A percentile compares a stretch with the other conserved stretches of the same genome.
Evolutionary conservation across 1,140 invertebrate species (phyloP).

Genomic region (Adelges cooleyi): DNA sequence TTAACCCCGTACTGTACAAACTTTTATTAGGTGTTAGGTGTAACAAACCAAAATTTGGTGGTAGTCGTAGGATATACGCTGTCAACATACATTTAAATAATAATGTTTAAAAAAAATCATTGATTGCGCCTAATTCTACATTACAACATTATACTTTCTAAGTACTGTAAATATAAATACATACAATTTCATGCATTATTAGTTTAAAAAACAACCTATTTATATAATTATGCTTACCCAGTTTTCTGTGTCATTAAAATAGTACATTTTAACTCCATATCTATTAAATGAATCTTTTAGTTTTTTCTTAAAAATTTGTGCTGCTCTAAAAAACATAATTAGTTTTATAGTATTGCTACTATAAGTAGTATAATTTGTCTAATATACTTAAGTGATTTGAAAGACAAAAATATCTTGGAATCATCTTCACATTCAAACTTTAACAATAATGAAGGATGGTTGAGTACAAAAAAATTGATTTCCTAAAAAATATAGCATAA

Average conservation of each 20-base stretch:
- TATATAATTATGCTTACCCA: constrained; percentile 2
- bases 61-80: too few species aligned
- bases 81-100: too few species aligned
- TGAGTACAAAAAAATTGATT: constrained; percentile 20
- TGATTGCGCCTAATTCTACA: too few species aligned
- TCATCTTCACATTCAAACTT: constrained; percentile 26
- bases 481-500: background rate
- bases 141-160: too few species aligned
- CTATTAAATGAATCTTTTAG: background rate
- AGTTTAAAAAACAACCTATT: too few species aligned
- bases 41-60: too few species aligned
- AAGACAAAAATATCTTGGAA: constrained; percentile 13
- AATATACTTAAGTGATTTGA: constrained; percentile 22
- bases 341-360: too few species aligned
- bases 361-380: background rate
- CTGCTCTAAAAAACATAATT: constrained; percentile 5
- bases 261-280: constrained; percentile 16
- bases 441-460: constrained; percentile 7
- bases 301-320: constrained; percentile 23
- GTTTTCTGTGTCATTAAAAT: constrained; percentile 20
- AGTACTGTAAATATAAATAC: too few species aligned
- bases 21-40: too few species aligned
- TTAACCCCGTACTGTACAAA: too few species aligned
- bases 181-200: too few species aligned
- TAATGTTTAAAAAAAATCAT: too few species aligned